A percentile compares a stretch with the other conserved stretches of the same genome.
phyloP scores from a whole-genome alignment of 2,113 vertebrate species.

The Platycercus adscitus region DNA sequence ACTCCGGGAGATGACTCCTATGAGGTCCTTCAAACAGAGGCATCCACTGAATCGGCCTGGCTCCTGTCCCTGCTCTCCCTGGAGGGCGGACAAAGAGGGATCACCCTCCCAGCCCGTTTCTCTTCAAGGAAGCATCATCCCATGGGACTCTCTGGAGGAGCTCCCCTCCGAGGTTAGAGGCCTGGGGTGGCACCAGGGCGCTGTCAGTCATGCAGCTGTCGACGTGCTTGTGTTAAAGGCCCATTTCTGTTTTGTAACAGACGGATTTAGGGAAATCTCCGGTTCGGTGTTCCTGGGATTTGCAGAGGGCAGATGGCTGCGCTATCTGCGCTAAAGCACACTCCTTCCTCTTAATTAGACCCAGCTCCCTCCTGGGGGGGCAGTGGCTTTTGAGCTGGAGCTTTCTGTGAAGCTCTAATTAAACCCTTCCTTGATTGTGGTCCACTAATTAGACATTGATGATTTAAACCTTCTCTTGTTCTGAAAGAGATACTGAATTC shows the following conservation, averaged over 20 bases:
- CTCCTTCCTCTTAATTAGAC: conserved; percentile 63
- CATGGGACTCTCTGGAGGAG: neutral
- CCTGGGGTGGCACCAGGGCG: neutral
- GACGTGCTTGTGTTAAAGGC: neutral
- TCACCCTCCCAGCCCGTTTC: neutral
- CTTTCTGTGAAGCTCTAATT: conserved; percentile 59
- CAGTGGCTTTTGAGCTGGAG: conserved; percentile 46
- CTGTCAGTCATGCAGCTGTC: neutral
- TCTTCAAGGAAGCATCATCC: neutral
- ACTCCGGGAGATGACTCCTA: neutral
- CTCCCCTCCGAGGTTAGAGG: neutral
- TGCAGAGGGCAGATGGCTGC: conserved; percentile 61
- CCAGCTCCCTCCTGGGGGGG: conserved; percentile 30
- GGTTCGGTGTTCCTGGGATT: conserved; percentile 25
- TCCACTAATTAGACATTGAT: conserved; percentile 55
- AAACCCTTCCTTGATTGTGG: conserved; percentile 44
- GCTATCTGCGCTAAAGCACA: conserved; percentile 3
- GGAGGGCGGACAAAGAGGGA: neutral
- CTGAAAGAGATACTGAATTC: neutral
- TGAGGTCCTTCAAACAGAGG: rapidly evolving
- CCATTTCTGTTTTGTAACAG: conserved; percentile 44
- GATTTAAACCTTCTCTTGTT: neutral
- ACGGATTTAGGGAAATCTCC: conserved; percentile 47
- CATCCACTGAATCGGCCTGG: neutral
- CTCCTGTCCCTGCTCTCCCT: neutral